Percentiles rank a stretch among this genome's conserved stretches.
phyloP scores from a whole-genome alignment of 1,140 invertebrate species.

The Brachionus manjavacas region DNA sequence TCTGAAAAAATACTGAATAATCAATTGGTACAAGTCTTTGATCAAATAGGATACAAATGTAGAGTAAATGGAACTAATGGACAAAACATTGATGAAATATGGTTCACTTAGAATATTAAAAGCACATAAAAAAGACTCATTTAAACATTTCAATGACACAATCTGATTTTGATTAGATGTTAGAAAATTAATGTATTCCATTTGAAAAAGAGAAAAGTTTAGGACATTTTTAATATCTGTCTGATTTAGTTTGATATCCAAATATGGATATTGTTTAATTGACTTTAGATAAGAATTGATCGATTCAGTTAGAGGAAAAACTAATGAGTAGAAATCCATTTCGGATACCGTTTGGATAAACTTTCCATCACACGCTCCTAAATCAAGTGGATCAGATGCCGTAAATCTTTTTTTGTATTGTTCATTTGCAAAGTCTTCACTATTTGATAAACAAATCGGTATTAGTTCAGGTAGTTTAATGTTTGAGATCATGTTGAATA shows the following conservation, averaged over 20 bases:
- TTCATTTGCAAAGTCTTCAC: background rate
- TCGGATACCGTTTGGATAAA: background rate
- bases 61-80: background rate
- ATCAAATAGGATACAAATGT: constrained; percentile 6
- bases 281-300: constrained; percentile 4
- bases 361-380: background rate
- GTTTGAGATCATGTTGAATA: constrained; percentile 52
- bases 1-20: constrained; percentile 28
- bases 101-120: background rate
- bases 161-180: background rate
- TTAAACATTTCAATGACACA: background rate
- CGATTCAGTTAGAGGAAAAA: background rate
- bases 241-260: background rate
- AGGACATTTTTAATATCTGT: background rate
- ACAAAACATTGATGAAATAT: background rate
- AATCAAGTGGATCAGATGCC: background rate
- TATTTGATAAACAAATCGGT: background rate
- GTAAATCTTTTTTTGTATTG: background rate
- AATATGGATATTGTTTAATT: constrained; percentile 13
- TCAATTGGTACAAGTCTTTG: constrained; percentile 18
- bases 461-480: constrained; percentile 61
- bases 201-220: constrained; percentile 19
- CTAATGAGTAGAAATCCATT: background rate
- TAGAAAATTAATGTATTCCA: background rate
- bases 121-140: background rate